These are phyloP conservation scores for Anguilla pacifica DNA, from an alignment of 2,797 vertebrate genomes.

Conservation along the genomic window DNA sequence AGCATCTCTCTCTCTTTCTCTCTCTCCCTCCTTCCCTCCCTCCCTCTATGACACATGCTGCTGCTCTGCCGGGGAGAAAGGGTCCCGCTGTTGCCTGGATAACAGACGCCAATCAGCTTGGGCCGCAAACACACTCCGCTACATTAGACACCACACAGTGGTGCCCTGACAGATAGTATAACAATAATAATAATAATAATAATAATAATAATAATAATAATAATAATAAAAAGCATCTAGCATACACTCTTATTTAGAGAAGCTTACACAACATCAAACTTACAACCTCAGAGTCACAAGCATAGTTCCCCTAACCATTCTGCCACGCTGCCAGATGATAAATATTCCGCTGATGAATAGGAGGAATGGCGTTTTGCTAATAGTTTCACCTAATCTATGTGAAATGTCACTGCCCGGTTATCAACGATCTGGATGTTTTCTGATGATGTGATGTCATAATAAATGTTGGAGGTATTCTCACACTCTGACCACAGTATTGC, in stretches of 20 bases:
- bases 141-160: neutral
- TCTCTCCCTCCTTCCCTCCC: slow-evolving; percentile 52
- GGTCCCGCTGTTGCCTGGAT: slow-evolving; percentile 62
- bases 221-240: no score
- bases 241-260: no score
- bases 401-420: neutral
- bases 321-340: neutral
- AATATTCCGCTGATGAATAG: neutral
- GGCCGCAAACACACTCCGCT: slow-evolving; percentile 39
- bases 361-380: neutral
- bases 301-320: neutral
- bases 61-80: slow-evolving; percentile 60
- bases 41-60: slow-evolving; percentile 72
- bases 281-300: no score
- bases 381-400: neutral
- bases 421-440: neutral
- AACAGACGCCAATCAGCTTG: slow-evolving; percentile 65
- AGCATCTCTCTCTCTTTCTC: neutral
- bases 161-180: neutral
- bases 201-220: slow-evolving; percentile 4
- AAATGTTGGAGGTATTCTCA: neutral
- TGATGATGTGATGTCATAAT: neutral
- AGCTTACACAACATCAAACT: no score
- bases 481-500: neutral
- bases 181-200: neutral